Evolutionary conservation across 2,888 invertebrate genomes (phyloP), one percentile per base, ranked within the genome.

Genomic region (Sussaba pulchella): DNA sequence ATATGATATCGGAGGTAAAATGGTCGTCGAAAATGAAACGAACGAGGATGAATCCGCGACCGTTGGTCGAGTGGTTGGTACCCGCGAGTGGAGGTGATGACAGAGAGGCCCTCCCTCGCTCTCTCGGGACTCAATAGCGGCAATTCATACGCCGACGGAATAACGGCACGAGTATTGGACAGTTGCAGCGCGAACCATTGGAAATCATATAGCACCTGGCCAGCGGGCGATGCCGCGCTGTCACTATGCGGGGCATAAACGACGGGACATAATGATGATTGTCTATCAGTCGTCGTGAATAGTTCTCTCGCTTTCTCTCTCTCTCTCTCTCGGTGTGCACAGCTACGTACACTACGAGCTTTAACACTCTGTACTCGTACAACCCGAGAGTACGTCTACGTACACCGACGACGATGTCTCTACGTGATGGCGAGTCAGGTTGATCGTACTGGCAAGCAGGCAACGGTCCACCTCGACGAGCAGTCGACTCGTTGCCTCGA

Each of bases 241-340:
- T 36, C 72, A 57, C 63, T 73, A 64, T 19, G 63, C 71, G 73
- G 77, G 43, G 83, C 85, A 85, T 88, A 88, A n/a, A 86, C 85
- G 87, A 87, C 86, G 84, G 85, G 82, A 79, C 84, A 83, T 78
- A 78, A 83, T 84, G 83, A 85, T 84, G 83, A 87, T 88, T 89
- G 85, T 87, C 89, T 85, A 87, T 89, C 86, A 85, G 81, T 83
- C 78, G 80, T 78, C 73, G 81, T 64, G 73, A 81, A 84, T 83
- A 75, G 77, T 45, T 50, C 64, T 31, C 54, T 57, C 17, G 76
- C 36, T 69, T n/a, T n/a, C n/a, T n/a, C n/a, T n/a, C n/a, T n/a
- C n/a, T n/a, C n/a, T n/a, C n/a, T n/a, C n/a, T n/a, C n/a, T n/a
- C n/a, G n/a, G 66, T 73, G 54, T 39, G 52, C 66, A 63, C 21